Evolutionary conservation across 2,113 vertebrate genomes (phyloP), one percentile per base, ranked within the genome.

Genomic region (Pachyramphus minor): DNA sequence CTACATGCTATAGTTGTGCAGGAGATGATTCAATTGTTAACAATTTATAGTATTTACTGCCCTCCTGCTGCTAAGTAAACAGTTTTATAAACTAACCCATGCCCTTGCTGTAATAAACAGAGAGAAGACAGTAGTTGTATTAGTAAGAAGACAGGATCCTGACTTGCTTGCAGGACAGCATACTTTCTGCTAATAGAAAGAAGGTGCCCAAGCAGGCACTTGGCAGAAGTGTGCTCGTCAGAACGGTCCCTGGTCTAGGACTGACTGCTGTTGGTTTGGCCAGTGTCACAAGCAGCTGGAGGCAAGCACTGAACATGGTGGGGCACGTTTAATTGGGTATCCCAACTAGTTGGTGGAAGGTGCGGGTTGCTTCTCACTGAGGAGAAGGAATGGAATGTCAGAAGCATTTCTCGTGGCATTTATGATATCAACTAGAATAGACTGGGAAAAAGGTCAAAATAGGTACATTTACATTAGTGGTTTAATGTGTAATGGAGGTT

Each of bases 271-370:
- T 22, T 25, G 14, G 25, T 56, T 31, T 72, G 25, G n/a, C 13
- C 64, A 56, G 56, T 7, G 66, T 24, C 58, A 52, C 1, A 73
- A 23, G 52, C 41, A 84, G 64, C 44, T 5, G 4, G 17, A 64
- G 15, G 30, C 20, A 62, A 63, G 45, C n/a, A 41, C 41, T 33
- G 59, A 69, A 37, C 0, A 0, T 11, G 16, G 10, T 1, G 0
- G 4, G 24, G 28, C 16, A 5, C 8, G 27, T 33, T 47, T 56
- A 71, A 80, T 77, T 28, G 53, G 0, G 0, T 21, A 31, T 58
- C 44, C 28, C 67, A 74, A 2, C 49, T 7, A 42, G 21, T 41
- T 55, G 53, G 25, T 37, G 44, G 30, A 63, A 88, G 59, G 10
- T 35, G 39, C 35, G 84, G 21, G 50, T 5, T 83, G 10, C 19